Evolutionary conservation across 2,113 vertebrate species (phyloP).

Genomic region (Ceyx margarethae): DNA sequence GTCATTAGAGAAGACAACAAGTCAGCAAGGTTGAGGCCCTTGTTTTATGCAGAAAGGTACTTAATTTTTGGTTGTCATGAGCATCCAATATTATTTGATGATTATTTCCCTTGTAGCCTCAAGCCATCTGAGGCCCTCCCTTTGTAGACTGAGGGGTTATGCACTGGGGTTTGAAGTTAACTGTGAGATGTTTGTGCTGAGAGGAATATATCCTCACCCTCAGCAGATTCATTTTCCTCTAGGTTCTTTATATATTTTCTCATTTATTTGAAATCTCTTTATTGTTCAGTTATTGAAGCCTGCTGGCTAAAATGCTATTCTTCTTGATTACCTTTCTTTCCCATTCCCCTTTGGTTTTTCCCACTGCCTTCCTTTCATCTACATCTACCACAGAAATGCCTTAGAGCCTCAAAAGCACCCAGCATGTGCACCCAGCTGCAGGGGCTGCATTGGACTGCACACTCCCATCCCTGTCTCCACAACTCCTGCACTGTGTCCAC

Average conservation of each 20-base stretch:
- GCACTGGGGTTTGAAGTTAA: not conserved
- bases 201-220: not conserved
- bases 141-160: not conserved
- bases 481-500: fast-evolving
- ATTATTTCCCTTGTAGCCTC: fast-evolving
- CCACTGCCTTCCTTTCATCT: not conserved
- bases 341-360: not conserved
- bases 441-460: not conserved
- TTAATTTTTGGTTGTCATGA: not conserved
- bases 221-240: not conserved
- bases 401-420: not conserved
- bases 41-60: not conserved
- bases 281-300: not conserved
- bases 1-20: not conserved
- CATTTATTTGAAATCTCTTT: not conserved
- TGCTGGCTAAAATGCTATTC: not conserved
- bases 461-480: not conserved
- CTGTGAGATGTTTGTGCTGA: not conserved
- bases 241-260: not conserved
- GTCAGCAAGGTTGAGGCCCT: not conserved
- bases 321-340: not conserved
- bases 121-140: not conserved
- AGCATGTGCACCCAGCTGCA: fast-evolving
- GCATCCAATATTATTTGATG: not conserved
- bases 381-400: not conserved